A percentile compares a stretch with the other conserved stretches of the same genome.
phyloP scores from a whole-genome alignment of 2,113 vertebrate genomes.

The Ibidorhyncha struthersii region DNA sequence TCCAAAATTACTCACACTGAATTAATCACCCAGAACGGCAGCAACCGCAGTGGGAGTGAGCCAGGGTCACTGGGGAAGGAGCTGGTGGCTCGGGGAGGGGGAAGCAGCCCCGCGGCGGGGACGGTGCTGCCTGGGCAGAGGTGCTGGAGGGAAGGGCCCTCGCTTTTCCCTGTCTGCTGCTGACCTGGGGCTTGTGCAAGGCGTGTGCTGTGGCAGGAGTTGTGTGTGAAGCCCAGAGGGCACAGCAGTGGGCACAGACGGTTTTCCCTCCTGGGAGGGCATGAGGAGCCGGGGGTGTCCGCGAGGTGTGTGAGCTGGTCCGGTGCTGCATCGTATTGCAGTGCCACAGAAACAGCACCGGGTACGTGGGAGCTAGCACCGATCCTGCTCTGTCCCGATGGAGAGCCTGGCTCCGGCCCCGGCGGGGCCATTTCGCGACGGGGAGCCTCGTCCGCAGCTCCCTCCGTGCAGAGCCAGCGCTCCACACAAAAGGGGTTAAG shows the following conservation, averaged over 20 bases:
- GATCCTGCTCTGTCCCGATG: background rate
- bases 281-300: background rate
- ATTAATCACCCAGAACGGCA: slow-evolving; percentile 55
- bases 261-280: background rate
- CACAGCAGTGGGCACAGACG: background rate
- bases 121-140: background rate
- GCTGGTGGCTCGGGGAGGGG: background rate
- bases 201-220: background rate
- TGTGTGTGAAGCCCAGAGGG: background rate
- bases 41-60: slow-evolving; percentile 10
- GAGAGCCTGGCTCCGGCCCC: background rate
- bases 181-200: background rate
- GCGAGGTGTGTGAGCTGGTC: background rate
- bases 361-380: rapidly evolving
- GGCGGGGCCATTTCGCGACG: rapidly evolving
- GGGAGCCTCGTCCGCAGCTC: background rate
- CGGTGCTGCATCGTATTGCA: background rate
- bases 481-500: background rate
- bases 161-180: background rate
- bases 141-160: background rate
- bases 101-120: background rate
- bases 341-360: rapidly evolving
- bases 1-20: slow-evolving; percentile 61
- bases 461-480: background rate
- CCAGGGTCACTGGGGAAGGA: slow-evolving; percentile 8